A percentile compares a stretch with the other conserved stretches of the same genome.
These are phyloP conservation scores for Catocala fraxini DNA, from an alignment of 2,888 invertebrate species.

Conservation along the genomic window DNA sequence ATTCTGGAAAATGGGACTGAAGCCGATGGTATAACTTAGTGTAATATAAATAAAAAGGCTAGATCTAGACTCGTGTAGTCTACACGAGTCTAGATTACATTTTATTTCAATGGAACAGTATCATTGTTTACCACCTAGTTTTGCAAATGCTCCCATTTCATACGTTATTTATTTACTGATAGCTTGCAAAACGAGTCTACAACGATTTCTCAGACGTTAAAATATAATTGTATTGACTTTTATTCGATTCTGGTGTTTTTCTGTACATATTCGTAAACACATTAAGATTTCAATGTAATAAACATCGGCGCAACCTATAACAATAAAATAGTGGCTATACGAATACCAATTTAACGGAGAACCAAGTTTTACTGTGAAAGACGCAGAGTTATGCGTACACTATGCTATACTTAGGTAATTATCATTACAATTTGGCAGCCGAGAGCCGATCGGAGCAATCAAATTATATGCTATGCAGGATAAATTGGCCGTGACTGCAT, in stretches of 20 bases:
- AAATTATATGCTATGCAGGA: slow-evolving; percentile 7
- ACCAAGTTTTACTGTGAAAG: not conserved
- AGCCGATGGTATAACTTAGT: too few species aligned
- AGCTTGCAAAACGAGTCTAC: not conserved
- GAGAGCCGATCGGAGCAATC: slow-evolving; percentile 3
- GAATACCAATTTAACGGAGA: not conserved
- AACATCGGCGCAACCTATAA: not conserved
- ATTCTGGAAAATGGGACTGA: too few species aligned
- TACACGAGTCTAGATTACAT: not conserved
- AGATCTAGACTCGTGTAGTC: too few species aligned
- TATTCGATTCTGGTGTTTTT: not conserved
- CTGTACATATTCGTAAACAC: not conserved
- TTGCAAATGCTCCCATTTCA: not conserved
- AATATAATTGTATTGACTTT: not conserved
- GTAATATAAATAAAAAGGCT: too few species aligned
- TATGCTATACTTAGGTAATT: slow-evolving; percentile 10
- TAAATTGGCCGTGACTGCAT: slow-evolving; percentile 27
- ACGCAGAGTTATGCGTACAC: not conserved
- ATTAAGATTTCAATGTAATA: not conserved
- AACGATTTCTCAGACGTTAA: not conserved
- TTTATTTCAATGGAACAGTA: not conserved
- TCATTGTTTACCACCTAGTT: not conserved
- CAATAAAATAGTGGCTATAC: not conserved
- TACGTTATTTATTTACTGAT: not conserved
- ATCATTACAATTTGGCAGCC: slow-evolving; percentile 12